Percentiles rank a stretch among this genome's conserved stretches.
phyloP scores from a whole-genome alignment of 2,888 invertebrate species.

The Pecten maximus region DNA sequence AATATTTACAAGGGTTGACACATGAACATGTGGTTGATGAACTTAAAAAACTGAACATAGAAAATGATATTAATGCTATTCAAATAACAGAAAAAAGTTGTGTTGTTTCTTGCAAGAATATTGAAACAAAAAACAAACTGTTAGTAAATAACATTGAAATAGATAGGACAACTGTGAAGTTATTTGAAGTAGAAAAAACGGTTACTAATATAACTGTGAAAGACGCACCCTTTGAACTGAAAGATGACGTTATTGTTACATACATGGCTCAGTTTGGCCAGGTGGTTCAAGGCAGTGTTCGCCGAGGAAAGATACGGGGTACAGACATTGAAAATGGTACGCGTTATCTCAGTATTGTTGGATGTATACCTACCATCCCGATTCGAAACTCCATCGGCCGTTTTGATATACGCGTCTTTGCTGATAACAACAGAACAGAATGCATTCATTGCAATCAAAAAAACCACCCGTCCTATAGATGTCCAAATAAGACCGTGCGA shows the following conservation, averaged over 20 bases:
- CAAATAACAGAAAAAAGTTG: background rate
- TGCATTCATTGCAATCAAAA: background rate
- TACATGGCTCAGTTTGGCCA: conserved; percentile 36
- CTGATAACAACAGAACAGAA: background rate
- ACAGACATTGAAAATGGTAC: no score
- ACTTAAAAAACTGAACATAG: background rate
- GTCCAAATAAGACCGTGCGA: background rate
- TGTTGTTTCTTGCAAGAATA: background rate
- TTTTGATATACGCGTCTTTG: background rate
- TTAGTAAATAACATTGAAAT: background rate
- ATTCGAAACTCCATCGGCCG: background rate
- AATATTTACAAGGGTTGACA: conserved; percentile 3
- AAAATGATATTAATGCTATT: background rate
- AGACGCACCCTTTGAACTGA: conserved; percentile 36
- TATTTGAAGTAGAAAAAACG: no score
- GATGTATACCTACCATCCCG: background rate
- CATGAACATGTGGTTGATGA: background rate
- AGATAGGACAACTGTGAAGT: background rate
- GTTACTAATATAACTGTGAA: conserved; percentile 40
- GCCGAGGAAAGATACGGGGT: conserved; percentile 37
- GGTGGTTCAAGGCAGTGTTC: conserved; percentile 22
- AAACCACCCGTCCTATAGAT: conserved; percentile 2
- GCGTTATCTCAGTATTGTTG: conserved; percentile 15
- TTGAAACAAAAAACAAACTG: background rate
- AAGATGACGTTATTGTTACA: background rate